Evolutionary conservation across 2,113 vertebrate species (phyloP).

Genomic region (Dryoscopus gambensis): DNA sequence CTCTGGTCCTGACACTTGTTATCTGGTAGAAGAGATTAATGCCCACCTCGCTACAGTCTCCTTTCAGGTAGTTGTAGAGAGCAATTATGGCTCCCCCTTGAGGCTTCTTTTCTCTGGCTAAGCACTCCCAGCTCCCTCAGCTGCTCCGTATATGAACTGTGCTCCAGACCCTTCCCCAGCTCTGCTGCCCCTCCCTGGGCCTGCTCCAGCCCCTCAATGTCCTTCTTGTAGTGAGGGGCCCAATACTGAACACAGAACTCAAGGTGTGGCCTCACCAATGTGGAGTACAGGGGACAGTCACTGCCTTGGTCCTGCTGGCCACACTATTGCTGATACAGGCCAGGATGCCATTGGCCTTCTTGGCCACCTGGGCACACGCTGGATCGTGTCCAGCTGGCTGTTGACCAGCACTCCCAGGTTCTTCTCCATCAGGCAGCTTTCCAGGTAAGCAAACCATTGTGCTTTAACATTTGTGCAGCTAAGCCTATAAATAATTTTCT

Average conservation of each 20-base stretch:
- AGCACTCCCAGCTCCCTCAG: not conserved
- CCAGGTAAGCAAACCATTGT: not conserved
- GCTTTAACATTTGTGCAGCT: not conserved
- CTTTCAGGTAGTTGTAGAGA: not conserved
- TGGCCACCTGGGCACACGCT: not conserved
- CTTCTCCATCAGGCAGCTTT: not conserved
- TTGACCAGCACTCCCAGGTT: not conserved
- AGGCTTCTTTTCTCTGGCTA: not conserved
- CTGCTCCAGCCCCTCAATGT: accelerated
- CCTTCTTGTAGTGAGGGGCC: not conserved
- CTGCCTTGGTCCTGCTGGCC: not conserved
- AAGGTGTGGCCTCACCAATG: not conserved
- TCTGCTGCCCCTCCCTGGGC: not conserved
- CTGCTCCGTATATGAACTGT: not conserved
- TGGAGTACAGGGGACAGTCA: not conserved
- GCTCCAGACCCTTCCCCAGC: not conserved
- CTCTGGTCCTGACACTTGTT: not conserved
- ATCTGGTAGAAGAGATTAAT: not conserved
- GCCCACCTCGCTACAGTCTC: not conserved
- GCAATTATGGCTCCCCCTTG: not conserved
- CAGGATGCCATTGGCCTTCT: not conserved
- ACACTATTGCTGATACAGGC: not conserved
- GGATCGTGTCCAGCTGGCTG: not conserved
- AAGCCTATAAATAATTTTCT: not conserved
- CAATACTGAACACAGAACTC: accelerated